phyloP scores from a whole-genome alignment of 2,888 invertebrate species.

The Eupeodes luniger region DNA sequence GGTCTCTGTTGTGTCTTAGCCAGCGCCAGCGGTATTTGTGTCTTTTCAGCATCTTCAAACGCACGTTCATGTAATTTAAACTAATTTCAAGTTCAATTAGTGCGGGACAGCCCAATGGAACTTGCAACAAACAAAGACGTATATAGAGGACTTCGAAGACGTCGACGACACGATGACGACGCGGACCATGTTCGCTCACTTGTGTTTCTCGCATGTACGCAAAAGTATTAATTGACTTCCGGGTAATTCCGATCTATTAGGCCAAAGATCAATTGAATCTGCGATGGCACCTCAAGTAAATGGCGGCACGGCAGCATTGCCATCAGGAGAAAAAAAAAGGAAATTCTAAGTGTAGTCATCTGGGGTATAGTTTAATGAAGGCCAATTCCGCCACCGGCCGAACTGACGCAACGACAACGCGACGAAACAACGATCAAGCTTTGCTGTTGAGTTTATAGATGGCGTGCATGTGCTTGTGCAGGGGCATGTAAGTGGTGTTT shows the following conservation, averaged over 20 bases:
- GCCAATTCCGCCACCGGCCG: conserved; percentile 6
- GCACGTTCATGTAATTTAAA: conserved; percentile 71
- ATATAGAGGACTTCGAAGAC: background rate
- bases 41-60: conserved; percentile 32
- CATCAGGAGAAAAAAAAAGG: conserved; percentile 49
- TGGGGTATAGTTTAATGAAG: conserved; percentile 33
- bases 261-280: conserved; percentile 59
- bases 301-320: conserved; percentile 22
- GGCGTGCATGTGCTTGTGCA: too few species aligned
- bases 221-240: conserved; percentile 64
- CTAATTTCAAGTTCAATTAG: conserved; percentile 71
- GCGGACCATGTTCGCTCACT: conserved; percentile 5
- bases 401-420: background rate
- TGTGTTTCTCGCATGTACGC: conserved; percentile 34
- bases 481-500: too few species aligned
- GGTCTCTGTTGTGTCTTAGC: background rate
- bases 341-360: conserved; percentile 57
- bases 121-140: background rate
- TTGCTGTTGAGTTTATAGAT: background rate
- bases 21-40: conserved; percentile 1
- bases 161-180: background rate
- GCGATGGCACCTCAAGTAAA: conserved; percentile 59
- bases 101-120: conserved; percentile 31
- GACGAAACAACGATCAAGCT: background rate
- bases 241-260: conserved; percentile 71